phyloP scores from a whole-genome alignment of 2,797 vertebrate genomes.

The Sarcophilus harrisii region DNA sequence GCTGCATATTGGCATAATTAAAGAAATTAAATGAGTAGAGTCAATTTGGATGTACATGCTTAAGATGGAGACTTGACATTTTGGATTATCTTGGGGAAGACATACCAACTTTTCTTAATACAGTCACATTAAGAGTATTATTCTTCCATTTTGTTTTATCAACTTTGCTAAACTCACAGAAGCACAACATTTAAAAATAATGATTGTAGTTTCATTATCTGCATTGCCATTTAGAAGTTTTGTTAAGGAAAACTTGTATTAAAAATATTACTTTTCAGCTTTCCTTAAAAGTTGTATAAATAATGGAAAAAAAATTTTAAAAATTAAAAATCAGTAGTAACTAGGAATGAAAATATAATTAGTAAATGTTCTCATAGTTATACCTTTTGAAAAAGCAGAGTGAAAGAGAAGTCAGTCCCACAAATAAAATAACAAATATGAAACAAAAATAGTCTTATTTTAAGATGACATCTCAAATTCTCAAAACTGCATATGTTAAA shows the following conservation, averaged over 20 bases:
- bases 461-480: background rate
- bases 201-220: background rate
- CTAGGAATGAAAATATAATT: background rate
- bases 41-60: background rate
- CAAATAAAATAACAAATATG: background rate
- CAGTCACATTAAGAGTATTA: background rate
- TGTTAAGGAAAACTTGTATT: background rate
- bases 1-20: background rate
- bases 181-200: slow-evolving; percentile 13
- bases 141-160: slow-evolving; percentile 5
- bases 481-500: background rate
- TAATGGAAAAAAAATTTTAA: background rate
- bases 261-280: background rate
- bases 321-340: background rate
- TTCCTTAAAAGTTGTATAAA: background rate
- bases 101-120: background rate
- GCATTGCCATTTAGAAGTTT: background rate
- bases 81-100: background rate
- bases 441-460: background rate
- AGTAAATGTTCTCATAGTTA: background rate
- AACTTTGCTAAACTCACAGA: slow-evolving; percentile 32
- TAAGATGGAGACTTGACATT: slow-evolving; percentile 18
- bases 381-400: background rate
- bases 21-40: background rate
- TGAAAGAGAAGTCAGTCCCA: background rate